Base-by-base conservation (phyloP, 2,888 invertebrate genomes). In the Taphrorychus bicolor region DNA sequence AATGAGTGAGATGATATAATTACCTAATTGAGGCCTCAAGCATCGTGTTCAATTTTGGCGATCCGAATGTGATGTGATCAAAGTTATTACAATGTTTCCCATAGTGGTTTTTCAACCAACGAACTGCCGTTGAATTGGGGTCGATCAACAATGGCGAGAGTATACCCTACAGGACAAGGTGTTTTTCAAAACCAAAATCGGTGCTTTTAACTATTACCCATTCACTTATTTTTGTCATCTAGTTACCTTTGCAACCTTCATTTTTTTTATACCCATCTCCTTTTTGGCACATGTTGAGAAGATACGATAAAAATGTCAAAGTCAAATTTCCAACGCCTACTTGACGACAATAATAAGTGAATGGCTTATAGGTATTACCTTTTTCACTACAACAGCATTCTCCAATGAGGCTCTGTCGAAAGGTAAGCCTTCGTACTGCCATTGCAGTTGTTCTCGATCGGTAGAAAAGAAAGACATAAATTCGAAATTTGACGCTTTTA, bases 381-480 rank as follows among this genome's bases (percentile, higher is more conserved):
- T 89, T 73, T 91, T 85, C 70, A 94, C 88, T 51, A 92, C 87
- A 11, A 93, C 86, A 4, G 92, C 94, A 81, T 95, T 95, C 82
- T 95, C 93, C 56, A 92, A 83, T 3, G 93, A 92, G 7, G 92
- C 84, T 63, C 87, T 87, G 80, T 94, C 94, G 0, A 90, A 87
- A 0, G 95, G 91, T 4, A 97, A 83, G 0, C 95, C 95, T 77
- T 94, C 92, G 0, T 90, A 87, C 78, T 92, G 91, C 95, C 96
- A 97, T 72, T 90, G 88, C 54, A 96, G 81, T 76, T 92, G 89
- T 74, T 94, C 93, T 68, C 90, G 85, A 81, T 94, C 93, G 0
- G 87, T 85, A 51, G 87, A 85, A 59, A 90, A 80, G 75, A 89
- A 89, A 51, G 81, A 81, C 56, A 85, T 81, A 51, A 90, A 78